Conservation (phyloP, 2,888 invertebrate species). For the Rotaria macrura region DNA sequence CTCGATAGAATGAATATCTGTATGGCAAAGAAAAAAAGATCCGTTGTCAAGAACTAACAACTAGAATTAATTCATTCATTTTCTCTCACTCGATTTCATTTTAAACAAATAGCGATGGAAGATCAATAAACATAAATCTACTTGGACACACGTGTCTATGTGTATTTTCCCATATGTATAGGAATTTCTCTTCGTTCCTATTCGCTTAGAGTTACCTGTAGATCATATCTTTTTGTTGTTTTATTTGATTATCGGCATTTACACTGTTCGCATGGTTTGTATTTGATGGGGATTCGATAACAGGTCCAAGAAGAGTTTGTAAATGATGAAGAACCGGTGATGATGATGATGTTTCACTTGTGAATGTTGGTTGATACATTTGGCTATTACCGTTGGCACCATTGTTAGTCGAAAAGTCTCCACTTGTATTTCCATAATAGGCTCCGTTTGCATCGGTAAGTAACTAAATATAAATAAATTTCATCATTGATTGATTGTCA, state of each 20-base stretch:
- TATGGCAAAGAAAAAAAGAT: neutral
- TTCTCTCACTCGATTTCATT: neutral
- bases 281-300: neutral
- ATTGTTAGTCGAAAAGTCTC: neutral
- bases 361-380: neutral
- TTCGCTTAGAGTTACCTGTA: neutral
- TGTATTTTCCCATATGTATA: neutral
- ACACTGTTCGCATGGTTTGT: neutral
- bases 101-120: neutral
- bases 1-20: neutral
- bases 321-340: neutral
- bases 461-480: neutral
- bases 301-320: neutral
- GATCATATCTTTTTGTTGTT: slow-evolving; percentile 20
- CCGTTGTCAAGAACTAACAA: neutral
- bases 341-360: neutral
- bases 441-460: neutral
- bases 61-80: neutral
- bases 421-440: neutral
- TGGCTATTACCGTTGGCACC: neutral
- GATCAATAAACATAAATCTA: neutral
- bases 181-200: neutral
- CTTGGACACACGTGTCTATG: neutral
- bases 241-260: neutral
- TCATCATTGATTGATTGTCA: neutral